Evolutionary conservation across 2,888 invertebrate genomes (phyloP).

Genomic region (Drosophila fulvimacula): DNA sequence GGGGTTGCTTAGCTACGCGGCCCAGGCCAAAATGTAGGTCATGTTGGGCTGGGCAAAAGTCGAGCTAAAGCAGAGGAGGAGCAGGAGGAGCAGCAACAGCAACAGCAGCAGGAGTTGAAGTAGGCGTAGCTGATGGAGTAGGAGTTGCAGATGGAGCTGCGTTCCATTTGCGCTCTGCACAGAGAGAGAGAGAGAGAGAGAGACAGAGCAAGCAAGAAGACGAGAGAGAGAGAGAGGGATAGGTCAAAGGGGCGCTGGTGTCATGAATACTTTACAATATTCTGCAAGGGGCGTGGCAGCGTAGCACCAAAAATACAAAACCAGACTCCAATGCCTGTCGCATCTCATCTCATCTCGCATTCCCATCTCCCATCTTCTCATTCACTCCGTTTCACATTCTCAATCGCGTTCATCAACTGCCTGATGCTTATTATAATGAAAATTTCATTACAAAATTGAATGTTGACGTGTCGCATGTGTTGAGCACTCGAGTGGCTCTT

Average conservation of each 20-base stretch:
- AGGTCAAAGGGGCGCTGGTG: conserved; percentile 22
- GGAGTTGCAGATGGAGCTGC: conserved; percentile 20
- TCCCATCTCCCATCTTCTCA: not conserved
- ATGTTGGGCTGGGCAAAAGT: conserved; percentile 57
- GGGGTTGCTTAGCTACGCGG: conserved; percentile 68
- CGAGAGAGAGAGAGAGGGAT: not conserved
- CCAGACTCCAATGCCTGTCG: conserved; percentile 34
- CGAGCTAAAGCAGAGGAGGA: conserved; percentile 30
- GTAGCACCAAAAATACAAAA: not conserved
- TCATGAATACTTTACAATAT: conserved; percentile 66
- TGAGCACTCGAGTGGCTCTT: conserved; percentile 34
- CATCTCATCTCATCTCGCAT: conserved; percentile 13
- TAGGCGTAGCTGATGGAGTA: not conserved
- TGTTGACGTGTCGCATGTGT: conserved; percentile 77
- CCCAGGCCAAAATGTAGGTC: conserved; percentile 68
- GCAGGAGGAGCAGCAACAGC: conserved; percentile 1
- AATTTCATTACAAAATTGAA: conserved; percentile 78
- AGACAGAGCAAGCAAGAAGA: not conserved
- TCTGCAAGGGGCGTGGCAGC: conserved; percentile 57
- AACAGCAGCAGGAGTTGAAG: not conserved
- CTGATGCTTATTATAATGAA: conserved; percentile 73
- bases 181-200: conserved; percentile 14
- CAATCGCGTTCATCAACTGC: conserved; percentile 34
- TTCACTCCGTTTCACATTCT: not conserved
- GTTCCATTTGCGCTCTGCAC: conserved; percentile 52